Evolutionary conservation across 2,797 vertebrate genomes (phyloP), one percentile per base, ranked within the genome.

Genomic region (Halcyon smyrnensis): DNA sequence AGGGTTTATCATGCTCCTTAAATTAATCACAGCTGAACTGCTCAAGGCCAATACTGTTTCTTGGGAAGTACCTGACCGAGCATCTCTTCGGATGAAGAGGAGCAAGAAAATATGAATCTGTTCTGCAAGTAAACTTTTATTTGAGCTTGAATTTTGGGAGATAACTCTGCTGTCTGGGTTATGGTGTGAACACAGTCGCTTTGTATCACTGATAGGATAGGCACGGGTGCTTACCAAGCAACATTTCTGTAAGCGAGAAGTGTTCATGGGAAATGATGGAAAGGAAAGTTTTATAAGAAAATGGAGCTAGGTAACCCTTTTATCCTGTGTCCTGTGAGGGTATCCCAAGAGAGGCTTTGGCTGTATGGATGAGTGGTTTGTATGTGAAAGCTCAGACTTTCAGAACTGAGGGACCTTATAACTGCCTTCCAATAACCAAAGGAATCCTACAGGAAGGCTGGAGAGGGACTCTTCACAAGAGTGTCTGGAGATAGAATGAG

Each of bases 1-100:
- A 1, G 63, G 62, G 46, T 84, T 67, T 63, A 70, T 60, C 51
- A 64, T 15, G 27, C 57, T 75, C 14, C 50, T 86, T 68, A 65
- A 69, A 75, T 71, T 81, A 65, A 77, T 68, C 69, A 75, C 92
- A 90, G 90, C 45, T 86, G 67, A 84, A 54, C 34, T 63, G 24
- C 27, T 68, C 39, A 78, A 69, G 88, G 50, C 46, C 30, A 67
- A 15, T 50, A 48, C 24, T 75, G 8, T 62, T 90, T 76, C 59
- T 82, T 68, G 45, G 34, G 73, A 90, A 67, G 36, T 1, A 59
- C 51, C 39, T 80, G 30, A 28, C 17, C 34, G 15, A 51, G 10
- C 20, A 9, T 57, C 48, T 56, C 15, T 81, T 79, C 30, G 68
- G 27, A 34, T 54, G 65, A 62, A 54, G 34, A 93, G 53, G 16